Evolutionary conservation across 2,797 vertebrate species (phyloP), one percentile per base, ranked within the genome.

Genomic region (Sus cebifrons): DNA sequence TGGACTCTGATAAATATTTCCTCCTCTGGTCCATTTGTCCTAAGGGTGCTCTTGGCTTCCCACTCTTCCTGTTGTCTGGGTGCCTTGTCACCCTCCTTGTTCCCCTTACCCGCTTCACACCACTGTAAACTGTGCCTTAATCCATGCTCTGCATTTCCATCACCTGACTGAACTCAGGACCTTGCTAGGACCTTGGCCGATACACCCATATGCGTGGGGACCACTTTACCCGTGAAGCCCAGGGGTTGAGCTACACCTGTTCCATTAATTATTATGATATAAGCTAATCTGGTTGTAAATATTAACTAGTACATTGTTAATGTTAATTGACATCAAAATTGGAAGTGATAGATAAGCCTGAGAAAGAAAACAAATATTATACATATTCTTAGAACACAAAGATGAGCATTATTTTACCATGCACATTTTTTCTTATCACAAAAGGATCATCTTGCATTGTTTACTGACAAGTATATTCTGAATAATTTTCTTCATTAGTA

Each of bases 401-500:
- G 16, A 73, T 49, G 71, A 27, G 16, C 2, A 25, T 12, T 86
- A 14, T 87, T 74, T 60, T 40, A 71, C 18, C 12, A 27, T 0
- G 2, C 9, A 40, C 6, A 32, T 25, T 86, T 60, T 58, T 89
- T 20, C 62, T 81, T 62, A 44, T n/a, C 27, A 36, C 25, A 81
- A 64, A 79, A 8, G 2, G 40, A 60, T 70, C 60, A 9, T 29
- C 65, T 49, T 52, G 21, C 6, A 68, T 82, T 62, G 25, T 49
- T 87, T 62, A 64, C 18, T 68, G 27, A 20, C 18, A 73, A 85
- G 78, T 79, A 93, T 56, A 78, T 74, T 36, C 44, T 5, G 10
- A 91, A 62, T 58, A 67, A 67, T 86, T 83, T 97, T 83, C 52
- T 36, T 90, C 84, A 65, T 56, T 62, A 54, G 84, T 29, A 77